phyloP scores from a whole-genome alignment of 2,797 vertebrate species.

The Enteromius treurensis region DNA sequence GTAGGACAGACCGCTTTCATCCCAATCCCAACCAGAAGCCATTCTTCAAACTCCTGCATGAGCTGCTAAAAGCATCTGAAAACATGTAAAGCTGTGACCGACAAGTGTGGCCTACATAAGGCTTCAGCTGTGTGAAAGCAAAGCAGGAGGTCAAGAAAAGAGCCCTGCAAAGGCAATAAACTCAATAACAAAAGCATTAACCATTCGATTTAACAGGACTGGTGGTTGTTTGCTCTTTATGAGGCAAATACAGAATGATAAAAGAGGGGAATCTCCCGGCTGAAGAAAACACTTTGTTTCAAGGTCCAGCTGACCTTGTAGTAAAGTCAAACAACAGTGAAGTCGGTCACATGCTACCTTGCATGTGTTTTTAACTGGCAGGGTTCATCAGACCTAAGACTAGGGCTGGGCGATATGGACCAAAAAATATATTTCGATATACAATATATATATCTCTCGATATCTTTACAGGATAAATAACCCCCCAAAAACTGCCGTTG shows the following conservation, averaged over 20 bases:
- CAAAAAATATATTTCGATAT: too few species aligned
- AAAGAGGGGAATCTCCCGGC: conserved; percentile 1
- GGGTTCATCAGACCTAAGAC: background rate
- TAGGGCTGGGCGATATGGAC: too few species aligned
- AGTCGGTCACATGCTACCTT: background rate
- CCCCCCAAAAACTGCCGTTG: too few species aligned
- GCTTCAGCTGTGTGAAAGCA: conserved; percentile 22
- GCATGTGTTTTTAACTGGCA: background rate
- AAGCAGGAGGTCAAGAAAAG: background rate
- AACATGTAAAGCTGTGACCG: background rate
- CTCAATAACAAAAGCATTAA: background rate
- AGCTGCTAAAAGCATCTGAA: conserved; percentile 7
- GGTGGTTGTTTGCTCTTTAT: background rate
- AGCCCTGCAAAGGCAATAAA: background rate
- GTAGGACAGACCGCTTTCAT: conserved; percentile 27
- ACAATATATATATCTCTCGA: too few species aligned
- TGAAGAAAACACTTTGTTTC: background rate
- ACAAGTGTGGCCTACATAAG: background rate
- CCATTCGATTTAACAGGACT: background rate
- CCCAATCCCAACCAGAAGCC: background rate
- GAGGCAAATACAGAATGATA: background rate
- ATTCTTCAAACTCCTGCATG: background rate
- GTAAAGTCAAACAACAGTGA: conserved; percentile 6
- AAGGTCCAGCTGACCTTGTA: background rate
- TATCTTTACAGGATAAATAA: too few species aligned